Base-by-base conservation (phyloP, 2,888 invertebrate species). In the Drosophila borborema region DNA sequence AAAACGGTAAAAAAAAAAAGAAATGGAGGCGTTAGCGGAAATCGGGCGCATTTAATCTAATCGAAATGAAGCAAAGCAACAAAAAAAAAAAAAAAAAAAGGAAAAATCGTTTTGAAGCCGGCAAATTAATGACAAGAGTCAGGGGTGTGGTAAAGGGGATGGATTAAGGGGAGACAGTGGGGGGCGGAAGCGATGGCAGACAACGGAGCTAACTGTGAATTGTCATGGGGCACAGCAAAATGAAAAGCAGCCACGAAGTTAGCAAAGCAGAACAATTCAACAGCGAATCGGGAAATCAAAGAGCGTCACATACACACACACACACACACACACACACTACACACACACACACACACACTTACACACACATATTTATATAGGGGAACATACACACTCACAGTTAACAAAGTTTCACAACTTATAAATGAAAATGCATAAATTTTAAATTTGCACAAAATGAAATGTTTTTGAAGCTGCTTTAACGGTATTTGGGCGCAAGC, bases 361-460 rank as follows among this genome's bases (percentile, higher is more conserved):
- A n/a, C n/a, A n/a, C n/a, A n/a, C n/a, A n/a, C n/a, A n/a, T n/a
- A n/a, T n/a, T n/a, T 28, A 28, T 28, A 28, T 28, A 38, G 38
- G 38, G 38, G 48, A 46, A 53, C 20, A 45, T 28, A 36, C 59
- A 1, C 4, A 9, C 38, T 6, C 16, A 14, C 14, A 10, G 16
- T 12, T 51, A 7, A 5, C 7, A 67, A 77, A 77, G 64, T 74
- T 72, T 59, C 55, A 53, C 74, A 79, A 80, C 85, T 87, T 89
- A 69, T 72, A 80, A 80, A 68, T 68, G 59, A 62, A 76, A 69
- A 62, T 71, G 75, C 89, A 90, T 86, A 90, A 82, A 86, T 90
- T 83, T 73, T 58, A 75, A 79, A 88, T 90, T 86, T 77, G 67
- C 69, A 71, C 67, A 71, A 80, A 80, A 73, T 64, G 73, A 73